Evolutionary conservation across 2,888 invertebrate species (phyloP), one percentile per base, ranked within the genome.

Genomic region (Ypsolopha scabrella): DNA sequence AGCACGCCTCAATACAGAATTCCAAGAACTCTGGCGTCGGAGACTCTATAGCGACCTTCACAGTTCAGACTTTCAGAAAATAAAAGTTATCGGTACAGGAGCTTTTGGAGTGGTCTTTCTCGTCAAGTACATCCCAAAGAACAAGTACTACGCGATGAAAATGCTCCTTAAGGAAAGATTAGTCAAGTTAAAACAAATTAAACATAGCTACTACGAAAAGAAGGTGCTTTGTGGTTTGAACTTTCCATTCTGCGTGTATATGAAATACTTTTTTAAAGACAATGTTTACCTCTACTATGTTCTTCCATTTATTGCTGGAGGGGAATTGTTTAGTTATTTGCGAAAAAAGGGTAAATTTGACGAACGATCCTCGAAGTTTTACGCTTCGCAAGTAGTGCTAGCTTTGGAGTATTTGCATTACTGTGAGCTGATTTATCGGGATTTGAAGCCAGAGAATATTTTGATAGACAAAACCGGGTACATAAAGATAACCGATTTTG

Each of bases 401-500:
- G 95, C 93, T 0, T 83, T 98, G 52, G 98, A 98, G 75, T 98
- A 98, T 76, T 83, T 98, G 49, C 98, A 98, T 72, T 88, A 90
- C 55, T 90, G 96, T 68, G 93, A 94, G 65, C 81, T 98, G 55
- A 88, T 97, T 14, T 97, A 98, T 74, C 89, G 98, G 37, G 97
- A 97, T 75, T 80, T 97, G 54, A 97, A 97, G 70, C 97, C 97
- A 0, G 97, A 97, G 78, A 97, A 97, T 73, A 91, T 97, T 54
- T 85, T 97, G 58, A 90, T 97, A 51, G 94, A 95, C 67, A 72
- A 80, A 56, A 87, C 82, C 14, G 96, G 96, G 0, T 96, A 95
- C 64, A 75, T 93, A 2, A 90, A 95, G 87, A 88, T 98, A 52
- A 95, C 96, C 1, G 98, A 98, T 79, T 96, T 98, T 71, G 98